Conservation (phyloP, 2,888 invertebrate species). For the Allacma fusca region DNA sequence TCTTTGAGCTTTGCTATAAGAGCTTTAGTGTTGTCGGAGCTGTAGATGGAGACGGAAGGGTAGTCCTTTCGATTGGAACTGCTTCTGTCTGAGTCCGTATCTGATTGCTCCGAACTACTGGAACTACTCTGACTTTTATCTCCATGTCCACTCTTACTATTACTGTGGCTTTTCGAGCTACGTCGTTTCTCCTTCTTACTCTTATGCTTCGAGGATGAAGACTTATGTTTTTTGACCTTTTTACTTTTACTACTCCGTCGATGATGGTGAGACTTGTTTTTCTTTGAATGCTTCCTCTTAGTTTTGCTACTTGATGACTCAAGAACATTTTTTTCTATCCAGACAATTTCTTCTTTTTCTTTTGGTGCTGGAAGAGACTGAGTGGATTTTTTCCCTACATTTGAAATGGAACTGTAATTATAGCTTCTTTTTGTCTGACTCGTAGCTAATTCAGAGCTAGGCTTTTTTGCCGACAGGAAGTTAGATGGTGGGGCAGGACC, state of each 20-base stretch:
- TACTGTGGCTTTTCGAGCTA: slow-evolving; percentile 30
- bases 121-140: slow-evolving; percentile 26
- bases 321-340: slow-evolving; percentile 52
- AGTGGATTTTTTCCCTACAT: background rate
- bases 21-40: slow-evolving; percentile 55
- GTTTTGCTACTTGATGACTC: background rate
- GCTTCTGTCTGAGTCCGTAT: slow-evolving; percentile 40
- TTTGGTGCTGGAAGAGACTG: background rate
- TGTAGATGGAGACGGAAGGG: slow-evolving; percentile 52
- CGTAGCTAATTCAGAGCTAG: background rate
- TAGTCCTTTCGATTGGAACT: slow-evolving; percentile 35
- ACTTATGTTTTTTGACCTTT: slow-evolving; percentile 46
- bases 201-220: slow-evolving; percentile 43
- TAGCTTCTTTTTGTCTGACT: background rate
- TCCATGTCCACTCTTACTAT: slow-evolving; percentile 40
- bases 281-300: slow-evolving; percentile 38
- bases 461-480: background rate
- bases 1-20: slow-evolving; percentile 54
- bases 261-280: slow-evolving; percentile 27
- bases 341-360: slow-evolving; percentile 50
- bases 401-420: slow-evolving; percentile 11
- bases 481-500: slow-evolving; percentile 34
- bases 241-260: slow-evolving; percentile 37
- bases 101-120: slow-evolving; percentile 27
- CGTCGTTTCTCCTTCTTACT: slow-evolving; percentile 47